Percentiles rank a stretch among this genome's conserved stretches.
Evolutionary conservation across 2,113 vertebrate species (phyloP).

Genomic region (Calidris pugnax): DNA sequence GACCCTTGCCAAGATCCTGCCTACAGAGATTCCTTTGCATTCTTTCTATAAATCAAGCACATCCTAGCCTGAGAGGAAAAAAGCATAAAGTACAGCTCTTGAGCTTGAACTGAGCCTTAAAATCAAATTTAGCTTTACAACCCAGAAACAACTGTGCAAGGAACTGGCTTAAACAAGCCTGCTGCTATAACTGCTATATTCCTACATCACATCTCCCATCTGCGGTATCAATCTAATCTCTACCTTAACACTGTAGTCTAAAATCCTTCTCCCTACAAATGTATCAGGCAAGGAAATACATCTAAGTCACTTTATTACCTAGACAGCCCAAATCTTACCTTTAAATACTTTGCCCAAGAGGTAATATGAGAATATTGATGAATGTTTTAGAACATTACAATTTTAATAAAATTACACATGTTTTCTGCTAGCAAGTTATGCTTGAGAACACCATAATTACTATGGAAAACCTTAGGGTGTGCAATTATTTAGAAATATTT

Average conservation of each 20-base stretch:
- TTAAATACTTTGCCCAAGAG: not conserved
- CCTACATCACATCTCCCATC: not conserved
- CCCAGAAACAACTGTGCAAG: not conserved
- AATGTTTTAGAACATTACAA: not conserved
- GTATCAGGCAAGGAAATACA: not conserved
- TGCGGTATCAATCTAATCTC: not conserved
- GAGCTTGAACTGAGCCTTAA: not conserved
- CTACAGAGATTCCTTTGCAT: not conserved
- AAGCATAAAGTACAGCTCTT: not conserved
- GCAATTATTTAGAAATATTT: not conserved
- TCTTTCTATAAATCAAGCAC: not conserved
- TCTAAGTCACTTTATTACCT: not conserved
- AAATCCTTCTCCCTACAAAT: not conserved
- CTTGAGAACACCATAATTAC: not conserved
- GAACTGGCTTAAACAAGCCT: not conserved
- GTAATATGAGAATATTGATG: not conserved
- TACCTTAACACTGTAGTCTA: rapidly evolving
- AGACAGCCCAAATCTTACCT: not conserved
- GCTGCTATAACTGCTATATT: not conserved
- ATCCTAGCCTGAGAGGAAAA: not conserved
- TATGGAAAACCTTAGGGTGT: not conserved
- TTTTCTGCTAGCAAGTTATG: not conserved
- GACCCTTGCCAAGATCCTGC: not conserved
- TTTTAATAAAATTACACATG: not conserved
- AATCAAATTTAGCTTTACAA: not conserved